Evolutionary conservation across 2,113 vertebrate species (phyloP).

Genomic region (Xenus cinereus): DNA sequence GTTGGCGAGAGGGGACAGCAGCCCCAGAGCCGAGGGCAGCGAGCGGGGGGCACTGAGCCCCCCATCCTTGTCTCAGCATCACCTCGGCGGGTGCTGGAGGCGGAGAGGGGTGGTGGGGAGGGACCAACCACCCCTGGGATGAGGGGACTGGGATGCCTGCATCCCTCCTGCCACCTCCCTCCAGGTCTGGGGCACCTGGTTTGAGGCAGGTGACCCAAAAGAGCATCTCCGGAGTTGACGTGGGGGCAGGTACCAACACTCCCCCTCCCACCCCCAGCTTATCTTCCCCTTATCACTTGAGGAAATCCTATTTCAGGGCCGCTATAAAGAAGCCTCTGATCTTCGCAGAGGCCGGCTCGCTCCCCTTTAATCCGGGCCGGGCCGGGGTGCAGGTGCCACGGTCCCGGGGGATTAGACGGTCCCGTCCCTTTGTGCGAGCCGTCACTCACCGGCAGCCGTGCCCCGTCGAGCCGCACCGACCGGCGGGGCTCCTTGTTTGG

Average conservation of each 20-base stretch:
- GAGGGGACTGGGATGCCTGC: rapidly evolving
- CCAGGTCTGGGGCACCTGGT: not conserved
- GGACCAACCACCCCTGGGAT: not conserved
- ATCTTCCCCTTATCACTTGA: not conserved
- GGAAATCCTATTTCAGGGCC: slow-evolving; percentile 47
- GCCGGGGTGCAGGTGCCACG: slow-evolving; percentile 23
- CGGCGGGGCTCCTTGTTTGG: not conserved
- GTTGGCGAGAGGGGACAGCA: not conserved
- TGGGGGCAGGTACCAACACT: not conserved
- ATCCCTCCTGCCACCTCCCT: not conserved
- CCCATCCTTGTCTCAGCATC: rapidly evolving
- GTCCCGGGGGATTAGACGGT: not conserved
- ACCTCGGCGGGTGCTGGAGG: rapidly evolving
- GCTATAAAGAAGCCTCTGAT: slow-evolving; percentile 1
- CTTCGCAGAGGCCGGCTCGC: not conserved
- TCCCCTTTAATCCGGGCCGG: not conserved
- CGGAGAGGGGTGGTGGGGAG: not conserved
- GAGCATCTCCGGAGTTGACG: not conserved
- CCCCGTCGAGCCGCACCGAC: not conserved
- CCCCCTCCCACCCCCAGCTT: not conserved
- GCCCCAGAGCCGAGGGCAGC: rapidly evolving
- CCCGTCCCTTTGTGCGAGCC: not conserved
- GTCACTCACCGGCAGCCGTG: not conserved
- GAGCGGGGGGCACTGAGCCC: rapidly evolving
- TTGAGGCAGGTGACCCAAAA: not conserved